Conservation (phyloP, 2,113 vertebrate species). For the Boulengeromyrus knoepffleri region DNA sequence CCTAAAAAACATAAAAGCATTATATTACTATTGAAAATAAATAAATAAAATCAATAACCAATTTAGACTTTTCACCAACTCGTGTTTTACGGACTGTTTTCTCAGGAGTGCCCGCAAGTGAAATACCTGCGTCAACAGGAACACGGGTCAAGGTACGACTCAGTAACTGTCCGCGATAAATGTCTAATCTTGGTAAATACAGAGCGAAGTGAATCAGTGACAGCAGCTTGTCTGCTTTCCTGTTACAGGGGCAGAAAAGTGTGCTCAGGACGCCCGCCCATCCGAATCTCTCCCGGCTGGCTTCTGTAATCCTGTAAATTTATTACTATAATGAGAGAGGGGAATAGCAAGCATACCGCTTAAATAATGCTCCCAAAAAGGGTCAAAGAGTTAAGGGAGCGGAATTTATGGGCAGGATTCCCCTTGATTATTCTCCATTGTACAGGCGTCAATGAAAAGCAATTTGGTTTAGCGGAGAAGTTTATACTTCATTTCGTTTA, state of each 20-base stretch:
- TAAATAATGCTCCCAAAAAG: constrained; percentile 22
- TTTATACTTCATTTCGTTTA: constrained; percentile 72
- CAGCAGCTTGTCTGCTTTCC: background rate
- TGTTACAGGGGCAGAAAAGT: background rate
- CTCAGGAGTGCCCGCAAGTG: background rate
- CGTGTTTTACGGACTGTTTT: background rate
- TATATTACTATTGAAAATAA: background rate
- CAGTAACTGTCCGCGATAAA: background rate
- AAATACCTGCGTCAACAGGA: background rate
- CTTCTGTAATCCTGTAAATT: constrained; percentile 8
- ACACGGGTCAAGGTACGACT: background rate
- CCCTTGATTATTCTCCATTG: constrained; percentile 58
- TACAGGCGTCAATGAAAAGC: constrained; percentile 60
- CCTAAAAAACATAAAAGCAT: background rate
- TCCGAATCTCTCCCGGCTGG: background rate
- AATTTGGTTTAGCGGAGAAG: constrained; percentile 72
- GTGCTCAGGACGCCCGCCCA: background rate
- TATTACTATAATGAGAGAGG: constrained; percentile 25
- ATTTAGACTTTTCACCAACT: background rate
- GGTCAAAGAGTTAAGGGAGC: constrained; percentile 11
- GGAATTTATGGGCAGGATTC: constrained; percentile 32
- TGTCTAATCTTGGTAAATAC: background rate
- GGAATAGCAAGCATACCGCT: constrained; percentile 21
- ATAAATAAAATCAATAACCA: background rate
- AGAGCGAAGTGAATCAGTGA: background rate